Base-by-base conservation (phyloP, 2,888 invertebrate genomes). In the Myopa testacea region DNA sequence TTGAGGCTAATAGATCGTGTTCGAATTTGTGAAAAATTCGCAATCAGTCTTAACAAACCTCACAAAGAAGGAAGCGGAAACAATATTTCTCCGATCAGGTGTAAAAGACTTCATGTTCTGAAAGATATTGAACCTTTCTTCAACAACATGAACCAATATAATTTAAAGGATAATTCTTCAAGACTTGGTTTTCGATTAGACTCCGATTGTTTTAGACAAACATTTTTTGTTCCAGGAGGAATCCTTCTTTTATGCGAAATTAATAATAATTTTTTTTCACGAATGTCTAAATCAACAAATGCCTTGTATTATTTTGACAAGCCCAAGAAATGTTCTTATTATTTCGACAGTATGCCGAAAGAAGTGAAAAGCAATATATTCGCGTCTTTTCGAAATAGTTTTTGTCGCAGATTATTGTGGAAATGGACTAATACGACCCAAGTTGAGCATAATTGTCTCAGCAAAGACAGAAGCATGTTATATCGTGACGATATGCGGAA, bases 1-100 rank as follows among this genome's bases (percentile, higher is more conserved):
- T 83, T 88, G 14, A 86, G 90, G 26, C 92, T 95, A 77, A 90
- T 90, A 58, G 93, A 94, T 81, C 86, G 90, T 0, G 79, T 87
- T 0, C 82, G 83, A 77, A 84, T 89, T 84, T 90, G 90, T 71
- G 83, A 85, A 72, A 89, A 88, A 78, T 90, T 86, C 76, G 88
- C 88, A 0, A 81, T 82, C 19, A 87, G 89, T 37, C 70, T 90
- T 8, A 89, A 87, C 78, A 90, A 89, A 80, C 90, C 90, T 19
- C 82, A 81, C 68, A 87, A 85, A 81, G 86, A 86, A 4, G 83
- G 84, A 6, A 83, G 81, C 8, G 80, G 82, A 1, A 81, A 82
- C 2, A 77, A 77, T 16, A 69, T 81, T 26, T 78, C 82, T 10
- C 84, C 87, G 0, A 83, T 90, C 55, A 85, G 89, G 4, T 84